Evolutionary conservation across 2,113 vertebrate genomes (phyloP), one percentile per base, ranked within the genome.

Genomic region (Actinemys pallida): DNA sequence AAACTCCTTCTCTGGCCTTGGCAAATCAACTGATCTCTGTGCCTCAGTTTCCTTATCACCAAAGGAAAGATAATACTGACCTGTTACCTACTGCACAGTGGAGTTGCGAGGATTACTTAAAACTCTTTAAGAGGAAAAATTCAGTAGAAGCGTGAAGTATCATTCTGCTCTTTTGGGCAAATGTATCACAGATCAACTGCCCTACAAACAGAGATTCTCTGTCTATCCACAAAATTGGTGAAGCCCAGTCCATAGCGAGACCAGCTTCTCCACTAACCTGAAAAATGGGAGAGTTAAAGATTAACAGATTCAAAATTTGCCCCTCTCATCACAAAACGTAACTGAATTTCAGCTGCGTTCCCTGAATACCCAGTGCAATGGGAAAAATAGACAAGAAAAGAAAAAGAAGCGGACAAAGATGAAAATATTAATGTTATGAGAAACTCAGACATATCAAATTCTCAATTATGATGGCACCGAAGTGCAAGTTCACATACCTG

Each of bases 51-150:
- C 91, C 90, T 31, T 17, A n/a, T n/a, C 84, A 92, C 76, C 65
- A 47, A 2, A 17, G 13, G n/a, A 72, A 72, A 22, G 65, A 39
- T 39, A 19, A 19, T 11, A 72, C n/a, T 72, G 84, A 53, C 22
- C 31, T 10, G 76, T 57, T 5, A 75, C 17, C 76, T 20, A 4
- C 0, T 83, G 80, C 82, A 8, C 42, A 4, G 6, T 1, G 27
- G 53, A 90, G 80, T 89, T 87, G 84, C 54, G 56, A 81, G 69
- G 78, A 49, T 72, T 35, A 65, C 83, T 35, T 79, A 84, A 87
- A 89, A 90, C 83, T 8, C 31, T 39, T 0, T 0, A 20, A 13
- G 25, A 50, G 25, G 25, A 78, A 45, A 45, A 24, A 24, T 4
- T 78, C 45, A 47, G 75, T 47, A 95, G 22, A 72, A 88, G 69